These are phyloP conservation scores for Sphenodon punctatus DNA, from an alignment of 2,797 vertebrate species.

Conservation along the genomic window DNA sequence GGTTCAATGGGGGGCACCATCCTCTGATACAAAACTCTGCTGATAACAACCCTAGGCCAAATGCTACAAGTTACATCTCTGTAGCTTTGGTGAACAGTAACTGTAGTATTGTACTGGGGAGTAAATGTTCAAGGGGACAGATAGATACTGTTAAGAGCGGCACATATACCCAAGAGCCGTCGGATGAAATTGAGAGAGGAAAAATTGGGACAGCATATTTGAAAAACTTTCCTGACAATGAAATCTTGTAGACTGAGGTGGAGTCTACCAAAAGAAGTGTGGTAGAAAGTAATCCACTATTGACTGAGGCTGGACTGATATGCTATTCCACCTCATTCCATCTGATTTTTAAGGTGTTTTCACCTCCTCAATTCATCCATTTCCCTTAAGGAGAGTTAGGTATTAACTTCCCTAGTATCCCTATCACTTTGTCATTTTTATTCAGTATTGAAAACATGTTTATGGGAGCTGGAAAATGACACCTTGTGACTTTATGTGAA, in stretches of 20 bases:
- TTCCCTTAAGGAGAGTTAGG: not conserved
- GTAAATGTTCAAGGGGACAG: not conserved
- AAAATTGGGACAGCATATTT: not conserved
- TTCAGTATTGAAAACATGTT: not conserved
- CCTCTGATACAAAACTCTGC: not conserved
- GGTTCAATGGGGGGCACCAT: not conserved
- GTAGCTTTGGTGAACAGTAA: not conserved
- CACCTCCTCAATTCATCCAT: not conserved
- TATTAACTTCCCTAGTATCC: not conserved
- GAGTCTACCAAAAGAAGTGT: not conserved
- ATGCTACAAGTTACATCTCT: accelerated
- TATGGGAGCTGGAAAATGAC: not conserved
- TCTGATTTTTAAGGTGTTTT: not conserved
- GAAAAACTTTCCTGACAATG: not conserved
- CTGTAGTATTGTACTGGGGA: not conserved
- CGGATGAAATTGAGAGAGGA: accelerated
- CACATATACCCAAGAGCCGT: not conserved
- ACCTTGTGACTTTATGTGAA: not conserved
- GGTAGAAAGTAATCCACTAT: not conserved
- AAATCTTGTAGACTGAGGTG: not conserved
- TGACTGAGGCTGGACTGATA: not conserved
- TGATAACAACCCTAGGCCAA: not conserved
- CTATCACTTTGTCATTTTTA: not conserved
- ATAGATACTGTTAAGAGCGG: not conserved
- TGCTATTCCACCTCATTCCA: no score